phyloP scores from a whole-genome alignment of 2,888 invertebrate species.

The Tipula unca region DNA sequence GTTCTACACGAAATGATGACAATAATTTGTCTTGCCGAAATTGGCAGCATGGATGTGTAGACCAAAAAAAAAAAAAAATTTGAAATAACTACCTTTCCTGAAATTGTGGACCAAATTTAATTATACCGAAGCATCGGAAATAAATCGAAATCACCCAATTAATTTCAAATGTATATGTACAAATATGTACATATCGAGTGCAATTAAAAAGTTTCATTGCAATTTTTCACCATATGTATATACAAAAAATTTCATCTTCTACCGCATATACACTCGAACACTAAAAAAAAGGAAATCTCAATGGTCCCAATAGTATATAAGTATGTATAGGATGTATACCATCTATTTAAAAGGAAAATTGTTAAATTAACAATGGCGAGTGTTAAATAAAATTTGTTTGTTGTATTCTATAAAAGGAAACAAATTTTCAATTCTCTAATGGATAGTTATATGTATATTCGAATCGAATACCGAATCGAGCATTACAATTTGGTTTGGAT shows the following conservation, averaged over 20 bases:
- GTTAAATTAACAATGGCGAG: background rate
- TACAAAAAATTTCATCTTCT: background rate
- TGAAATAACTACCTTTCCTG: background rate
- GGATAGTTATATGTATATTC: background rate
- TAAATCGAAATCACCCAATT: background rate
- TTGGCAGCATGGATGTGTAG: no score
- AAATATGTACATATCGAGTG: background rate
- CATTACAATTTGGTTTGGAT: background rate
- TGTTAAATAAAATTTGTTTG: background rate
- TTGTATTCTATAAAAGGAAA: background rate
- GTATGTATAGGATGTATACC: background rate
- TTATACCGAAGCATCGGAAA: background rate
- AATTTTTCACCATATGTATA: background rate
- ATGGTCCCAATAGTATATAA: background rate
- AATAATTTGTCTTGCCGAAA: background rate
- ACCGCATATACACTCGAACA: background rate
- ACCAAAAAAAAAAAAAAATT: background rate
- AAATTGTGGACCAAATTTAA: background rate
- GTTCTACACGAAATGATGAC: background rate
- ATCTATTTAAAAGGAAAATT: background rate
- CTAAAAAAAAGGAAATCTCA: background rate
- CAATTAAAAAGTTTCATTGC: background rate
- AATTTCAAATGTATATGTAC: background rate
- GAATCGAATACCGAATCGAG: background rate
- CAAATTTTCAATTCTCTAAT: background rate